Evolutionary conservation across 2,113 vertebrate genomes (phyloP).

Genomic region (Okapia johnstoni): DNA sequence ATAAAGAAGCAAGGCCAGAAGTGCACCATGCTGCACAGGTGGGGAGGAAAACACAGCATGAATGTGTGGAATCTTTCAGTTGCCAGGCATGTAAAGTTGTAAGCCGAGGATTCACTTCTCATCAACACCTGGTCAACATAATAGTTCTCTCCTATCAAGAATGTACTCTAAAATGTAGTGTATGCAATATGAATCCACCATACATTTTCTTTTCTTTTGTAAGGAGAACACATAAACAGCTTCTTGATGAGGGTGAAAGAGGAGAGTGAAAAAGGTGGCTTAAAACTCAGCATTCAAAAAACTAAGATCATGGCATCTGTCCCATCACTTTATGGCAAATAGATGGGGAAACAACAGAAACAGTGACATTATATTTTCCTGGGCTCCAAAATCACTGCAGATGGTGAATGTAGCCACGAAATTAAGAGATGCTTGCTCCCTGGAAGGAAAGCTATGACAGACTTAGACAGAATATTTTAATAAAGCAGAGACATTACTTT

Average conservation of each 20-base stretch:
- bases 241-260: not conserved
- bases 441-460: not conserved
- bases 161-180: not conserved
- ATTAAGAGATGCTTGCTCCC: not conserved
- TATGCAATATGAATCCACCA: not conserved
- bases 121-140: not conserved
- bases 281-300: not conserved
- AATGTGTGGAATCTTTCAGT: not conserved
- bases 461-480: not conserved
- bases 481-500: not conserved
- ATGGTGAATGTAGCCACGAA: not conserved
- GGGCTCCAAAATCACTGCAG: not conserved
- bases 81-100: not conserved
- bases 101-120: not conserved
- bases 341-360: not conserved
- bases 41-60: not conserved
- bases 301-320: not conserved
- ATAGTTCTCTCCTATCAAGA: not conserved
- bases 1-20: not conserved
- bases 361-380: not conserved
- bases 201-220: not conserved
- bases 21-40: fast-evolving
- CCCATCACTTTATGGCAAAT: not conserved
- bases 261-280: not conserved
- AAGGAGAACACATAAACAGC: not conserved